These are phyloP conservation scores for Trichonephila clavata DNA, from an alignment of 1,140 invertebrate species.

Conservation along the genomic window DNA sequence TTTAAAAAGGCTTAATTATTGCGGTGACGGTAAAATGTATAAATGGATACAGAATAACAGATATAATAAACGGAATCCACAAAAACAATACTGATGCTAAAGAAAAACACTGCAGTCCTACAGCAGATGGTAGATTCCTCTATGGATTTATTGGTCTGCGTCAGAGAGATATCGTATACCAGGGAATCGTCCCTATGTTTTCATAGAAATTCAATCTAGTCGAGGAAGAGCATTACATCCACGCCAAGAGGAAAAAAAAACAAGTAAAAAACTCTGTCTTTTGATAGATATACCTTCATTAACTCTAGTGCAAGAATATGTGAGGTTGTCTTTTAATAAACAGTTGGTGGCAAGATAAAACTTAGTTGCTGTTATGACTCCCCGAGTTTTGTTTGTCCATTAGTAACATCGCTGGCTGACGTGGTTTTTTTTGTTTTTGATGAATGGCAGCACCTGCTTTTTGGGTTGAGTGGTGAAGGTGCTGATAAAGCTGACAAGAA, in stretches of 20 bases:
- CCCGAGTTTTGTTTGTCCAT: slow-evolving; percentile 3
- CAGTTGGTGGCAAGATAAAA: background rate
- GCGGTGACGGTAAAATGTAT: too few relatives aligned
- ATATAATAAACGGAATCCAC: too few relatives aligned
- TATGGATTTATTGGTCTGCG: background rate
- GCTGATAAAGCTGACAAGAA: background rate
- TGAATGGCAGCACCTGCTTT: background rate
- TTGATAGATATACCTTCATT: background rate
- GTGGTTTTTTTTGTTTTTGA: background rate
- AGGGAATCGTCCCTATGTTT: background rate
- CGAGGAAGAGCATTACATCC: background rate
- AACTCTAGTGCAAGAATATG: background rate
- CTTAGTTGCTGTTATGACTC: background rate
- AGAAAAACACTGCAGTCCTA: background rate
- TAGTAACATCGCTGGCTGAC: background rate
- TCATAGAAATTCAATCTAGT: slow-evolving; percentile 12
- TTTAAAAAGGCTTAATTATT: too few relatives aligned
- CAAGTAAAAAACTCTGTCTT: background rate
- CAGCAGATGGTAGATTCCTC: background rate
- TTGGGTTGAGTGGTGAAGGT: background rate
- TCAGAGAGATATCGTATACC: background rate
- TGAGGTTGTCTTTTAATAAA: slow-evolving; percentile 2
- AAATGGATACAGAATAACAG: too few relatives aligned
- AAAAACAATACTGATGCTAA: background rate
- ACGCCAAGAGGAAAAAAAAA: background rate